Percentiles rank a stretch among this genome's conserved stretches.
These are phyloP conservation scores for Apostichopus parvimensis DNA, from an alignment of 35 echinoderm and acorn worm genomes.

Conservation along the genomic window DNA sequence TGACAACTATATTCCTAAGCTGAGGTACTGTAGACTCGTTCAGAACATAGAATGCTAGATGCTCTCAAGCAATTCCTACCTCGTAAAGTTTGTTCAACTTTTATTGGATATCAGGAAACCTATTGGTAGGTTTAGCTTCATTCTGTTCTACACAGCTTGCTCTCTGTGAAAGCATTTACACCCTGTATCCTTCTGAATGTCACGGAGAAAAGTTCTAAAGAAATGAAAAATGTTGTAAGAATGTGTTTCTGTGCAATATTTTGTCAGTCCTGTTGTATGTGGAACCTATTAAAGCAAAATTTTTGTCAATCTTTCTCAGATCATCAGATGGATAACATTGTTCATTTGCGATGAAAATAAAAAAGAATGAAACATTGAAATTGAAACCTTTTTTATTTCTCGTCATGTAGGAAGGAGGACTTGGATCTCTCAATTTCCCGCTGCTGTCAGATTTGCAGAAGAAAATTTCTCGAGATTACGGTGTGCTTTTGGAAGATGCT, in stretches of 20 bases:
- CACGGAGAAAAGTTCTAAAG: neutral
- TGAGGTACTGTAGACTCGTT: no score
- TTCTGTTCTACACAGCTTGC: no score
- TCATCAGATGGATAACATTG: no score
- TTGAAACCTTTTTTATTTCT: neutral
- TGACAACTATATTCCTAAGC: no score
- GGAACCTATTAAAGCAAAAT: neutral
- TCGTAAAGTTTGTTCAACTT: no score
- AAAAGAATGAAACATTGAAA: neutral
- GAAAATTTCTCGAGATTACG: constrained; percentile 84
- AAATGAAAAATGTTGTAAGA: neutral
- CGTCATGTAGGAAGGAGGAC: constrained; percentile 78
- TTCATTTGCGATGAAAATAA: neutral
- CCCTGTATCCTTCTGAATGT: no score
- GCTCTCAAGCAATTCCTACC: no score
- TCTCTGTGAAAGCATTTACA: no score
- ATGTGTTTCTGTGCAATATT: neutral
- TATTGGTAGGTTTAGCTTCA: no score
- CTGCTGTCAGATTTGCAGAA: constrained; percentile 94
- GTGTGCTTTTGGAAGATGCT: constrained; percentile 77
- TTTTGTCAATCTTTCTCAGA: neutral
- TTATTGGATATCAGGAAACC: no score
- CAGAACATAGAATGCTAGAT: no score
- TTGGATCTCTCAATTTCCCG: constrained; percentile 88
- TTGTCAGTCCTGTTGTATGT: no score